Evolutionary conservation across 2,888 invertebrate genomes (phyloP).

Genomic region (Drosophila austrosaltans): DNA sequence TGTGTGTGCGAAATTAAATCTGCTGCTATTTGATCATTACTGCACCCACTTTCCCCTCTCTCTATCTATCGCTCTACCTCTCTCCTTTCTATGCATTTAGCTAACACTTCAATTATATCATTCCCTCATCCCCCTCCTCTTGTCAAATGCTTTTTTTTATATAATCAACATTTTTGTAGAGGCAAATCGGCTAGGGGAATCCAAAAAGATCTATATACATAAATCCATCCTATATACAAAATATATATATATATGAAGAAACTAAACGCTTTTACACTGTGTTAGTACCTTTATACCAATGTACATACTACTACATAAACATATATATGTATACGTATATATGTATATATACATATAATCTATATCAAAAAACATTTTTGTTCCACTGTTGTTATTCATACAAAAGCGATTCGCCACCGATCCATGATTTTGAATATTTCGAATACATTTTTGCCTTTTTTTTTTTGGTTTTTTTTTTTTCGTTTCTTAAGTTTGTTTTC

Average conservation of each 20-base stretch:
- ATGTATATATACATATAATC: conserved; percentile 33
- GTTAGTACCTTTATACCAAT: conserved; percentile 38
- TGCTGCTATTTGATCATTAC: conserved; percentile 37
- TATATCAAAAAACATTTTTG: conserved; percentile 14
- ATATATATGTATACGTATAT: too few species aligned
- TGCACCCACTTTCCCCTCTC: background rate
- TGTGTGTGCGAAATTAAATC: conserved; percentile 13
- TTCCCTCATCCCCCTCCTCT: background rate
- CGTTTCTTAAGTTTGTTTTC: conserved; percentile 28
- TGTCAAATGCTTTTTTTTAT: conserved; percentile 2
- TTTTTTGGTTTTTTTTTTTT: conserved; percentile 53
- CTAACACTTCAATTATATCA: conserved; percentile 6
- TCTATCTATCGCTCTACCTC: background rate
- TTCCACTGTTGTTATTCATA: conserved; percentile 73
- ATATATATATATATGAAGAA: conserved; percentile 31
- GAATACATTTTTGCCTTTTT: conserved; percentile 48
- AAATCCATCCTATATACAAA: too few species aligned
- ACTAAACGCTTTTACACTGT: conserved; percentile 73
- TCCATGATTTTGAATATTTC: conserved; percentile 20
- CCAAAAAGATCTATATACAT: conserved; percentile 20
- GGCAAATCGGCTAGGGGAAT: conserved; percentile 45
- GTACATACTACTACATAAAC: conserved; percentile 7
- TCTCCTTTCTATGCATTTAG: background rate
- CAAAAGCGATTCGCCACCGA: conserved; percentile 35
- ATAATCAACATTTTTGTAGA: conserved; percentile 25